Evolutionary conservation across 2,113 vertebrate species (phyloP), one percentile per base, ranked within the genome.

Genomic region (Alosa alosa): DNA sequence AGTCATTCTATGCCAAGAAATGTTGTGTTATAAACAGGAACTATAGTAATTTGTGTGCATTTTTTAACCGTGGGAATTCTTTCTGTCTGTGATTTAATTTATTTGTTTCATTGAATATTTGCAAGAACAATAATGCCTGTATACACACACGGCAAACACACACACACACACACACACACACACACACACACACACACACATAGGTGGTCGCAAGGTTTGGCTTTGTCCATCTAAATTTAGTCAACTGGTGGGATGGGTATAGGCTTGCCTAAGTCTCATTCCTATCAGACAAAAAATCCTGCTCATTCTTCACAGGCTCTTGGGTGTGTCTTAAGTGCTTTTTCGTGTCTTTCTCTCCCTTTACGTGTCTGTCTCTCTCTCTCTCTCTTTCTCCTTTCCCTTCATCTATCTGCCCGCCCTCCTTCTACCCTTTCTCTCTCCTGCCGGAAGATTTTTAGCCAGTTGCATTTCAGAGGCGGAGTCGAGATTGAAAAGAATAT

Each of bases 391-490:
- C 36, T 78, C 72, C 72, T 78, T 5, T 72, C 64, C 22, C 64
- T 36, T 6, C 25, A 2, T 72, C 64, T 36, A 25, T 72, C 25
- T 13, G 20, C 8, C 64, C 8, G 9, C n/a, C 64, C 64, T 84
- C 81, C 47, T 0, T 85, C 41, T 86, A 82, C 45, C 86, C 89
- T 86, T 83, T 85, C 22, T 89, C 89, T 88, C 15, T 49, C 85
- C 89, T 83, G 91, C 90, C 90, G 90, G 88, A 91, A 86, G 86
- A 90, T 91, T 57, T 89, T 84, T 85, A 84, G 92, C 90, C 93
- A 92, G 86, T 94, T 88, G 89, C 72, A 88, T 91, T 87, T 84
- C 41, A 2, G 87, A 91, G 93, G 94, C 11, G 92, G 94, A 93
- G 92, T 85, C 84, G 85, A 55, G 52, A 36, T 64, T 78, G 20